phyloP scores from a whole-genome alignment of 2,797 vertebrate genomes.

The Parauchenoglanis punctatus region DNA sequence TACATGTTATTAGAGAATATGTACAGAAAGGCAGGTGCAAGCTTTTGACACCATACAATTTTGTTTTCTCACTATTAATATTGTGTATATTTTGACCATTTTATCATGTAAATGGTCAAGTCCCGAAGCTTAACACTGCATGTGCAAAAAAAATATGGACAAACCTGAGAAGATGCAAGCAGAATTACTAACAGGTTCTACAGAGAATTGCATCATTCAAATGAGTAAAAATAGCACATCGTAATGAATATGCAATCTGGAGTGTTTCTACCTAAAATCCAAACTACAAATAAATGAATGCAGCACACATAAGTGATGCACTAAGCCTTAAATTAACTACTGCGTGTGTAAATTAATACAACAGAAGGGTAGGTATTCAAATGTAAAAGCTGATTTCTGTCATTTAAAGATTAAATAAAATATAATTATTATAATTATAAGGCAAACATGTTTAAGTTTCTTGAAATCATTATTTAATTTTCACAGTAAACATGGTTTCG shows the following conservation, averaged over 20 bases:
- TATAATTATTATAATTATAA: neutral
- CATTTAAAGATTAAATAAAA: neutral
- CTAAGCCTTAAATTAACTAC: neutral
- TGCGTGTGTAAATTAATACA: neutral
- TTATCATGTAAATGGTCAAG: neutral
- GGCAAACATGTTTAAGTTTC: neutral
- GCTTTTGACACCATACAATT: neutral
- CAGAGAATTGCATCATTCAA: slow-evolving; percentile 5
- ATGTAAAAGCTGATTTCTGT: neutral
- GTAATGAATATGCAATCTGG: slow-evolving; percentile 17
- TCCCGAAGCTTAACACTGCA: neutral
- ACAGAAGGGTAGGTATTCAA: too few species aligned
- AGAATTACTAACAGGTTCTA: neutral
- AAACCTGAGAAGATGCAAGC: neutral
- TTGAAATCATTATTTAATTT: neutral
- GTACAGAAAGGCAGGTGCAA: neutral
- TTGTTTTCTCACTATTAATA: neutral
- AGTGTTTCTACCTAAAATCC: neutral
- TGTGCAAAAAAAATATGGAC: neutral
- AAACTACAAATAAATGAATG: neutral
- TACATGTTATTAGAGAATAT: neutral
- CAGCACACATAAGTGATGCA: neutral
- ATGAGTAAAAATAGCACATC: neutral
- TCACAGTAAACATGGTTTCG: neutral
- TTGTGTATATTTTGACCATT: neutral